phyloP scores from a whole-genome alignment of 2,797 vertebrate species.

The Cryptoblepharus egeriae region DNA sequence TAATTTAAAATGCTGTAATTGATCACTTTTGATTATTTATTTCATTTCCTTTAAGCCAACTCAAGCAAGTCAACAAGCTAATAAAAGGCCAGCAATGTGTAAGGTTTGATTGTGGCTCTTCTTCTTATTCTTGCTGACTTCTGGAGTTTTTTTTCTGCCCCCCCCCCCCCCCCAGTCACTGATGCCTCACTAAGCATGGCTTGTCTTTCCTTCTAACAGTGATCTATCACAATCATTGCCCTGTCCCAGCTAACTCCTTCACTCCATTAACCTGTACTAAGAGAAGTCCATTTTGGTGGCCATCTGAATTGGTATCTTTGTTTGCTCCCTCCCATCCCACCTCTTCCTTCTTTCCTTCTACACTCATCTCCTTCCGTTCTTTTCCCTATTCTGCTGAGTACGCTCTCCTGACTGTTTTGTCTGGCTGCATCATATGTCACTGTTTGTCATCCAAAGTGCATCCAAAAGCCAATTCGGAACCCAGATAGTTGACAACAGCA shows the following conservation, averaged over 20 bases:
- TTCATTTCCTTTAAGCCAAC: slow-evolving; percentile 67
- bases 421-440: slow-evolving; percentile 38
- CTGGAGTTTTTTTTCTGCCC: slow-evolving; percentile 68
- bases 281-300: slow-evolving; percentile 85
- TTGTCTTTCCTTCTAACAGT: slow-evolving; percentile 83
- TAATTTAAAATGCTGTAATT: slow-evolving; percentile 78
- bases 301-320: slow-evolving; percentile 81
- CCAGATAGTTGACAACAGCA: background rate
- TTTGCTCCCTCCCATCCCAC: slow-evolving; percentile 66
- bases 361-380: slow-evolving; percentile 62
- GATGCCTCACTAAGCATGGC: slow-evolving; percentile 85
- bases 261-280: slow-evolving; percentile 78
- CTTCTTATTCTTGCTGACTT: slow-evolving; percentile 82
- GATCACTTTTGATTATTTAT: slow-evolving; percentile 80
- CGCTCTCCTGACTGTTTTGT: slow-evolving; percentile 69
- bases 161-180: slow-evolving; percentile 59
- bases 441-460: slow-evolving; percentile 19
- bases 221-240: slow-evolving; percentile 87
- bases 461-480: background rate
- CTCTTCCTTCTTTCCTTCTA: slow-evolving; percentile 61
- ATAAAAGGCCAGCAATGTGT: slow-evolving; percentile 78
- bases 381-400: slow-evolving; percentile 48
- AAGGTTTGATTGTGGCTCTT: background rate
- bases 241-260: slow-evolving; percentile 69
- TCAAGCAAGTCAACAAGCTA: slow-evolving; percentile 77